A percentile compares a stretch with the other conserved stretches of the same genome.
These are phyloP conservation scores for Protodeltote pygarga DNA, from an alignment of 2,888 invertebrate genomes.

Conservation along the genomic window DNA sequence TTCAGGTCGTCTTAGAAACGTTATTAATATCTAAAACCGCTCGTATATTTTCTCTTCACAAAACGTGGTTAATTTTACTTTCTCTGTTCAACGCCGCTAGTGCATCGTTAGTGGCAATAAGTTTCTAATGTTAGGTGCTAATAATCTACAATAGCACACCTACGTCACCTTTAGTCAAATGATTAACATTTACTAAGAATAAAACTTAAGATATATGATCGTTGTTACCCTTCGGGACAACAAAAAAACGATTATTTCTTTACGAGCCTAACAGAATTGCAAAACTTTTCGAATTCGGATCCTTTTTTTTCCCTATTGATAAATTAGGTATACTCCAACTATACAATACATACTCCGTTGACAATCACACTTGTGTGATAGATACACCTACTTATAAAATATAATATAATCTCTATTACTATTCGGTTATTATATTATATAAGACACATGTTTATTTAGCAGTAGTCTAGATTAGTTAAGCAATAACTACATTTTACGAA, in stretches of 20 bases:
- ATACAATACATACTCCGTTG: too few species aligned
- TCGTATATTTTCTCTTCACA: slow-evolving; percentile 33
- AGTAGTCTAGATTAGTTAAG: too few species aligned
- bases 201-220: slow-evolving; percentile 11
- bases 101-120: slow-evolving; percentile 32
- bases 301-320: too few species aligned
- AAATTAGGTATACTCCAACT: too few species aligned
- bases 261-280: not conserved
- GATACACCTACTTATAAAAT: too few species aligned
- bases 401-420: too few species aligned
- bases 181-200: slow-evolving; percentile 26
- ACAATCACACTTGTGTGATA: too few species aligned
- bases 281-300: slow-evolving; percentile 10
- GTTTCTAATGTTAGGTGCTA: slow-evolving; percentile 43
- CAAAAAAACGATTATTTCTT: slow-evolving; percentile 7
- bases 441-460: too few species aligned
- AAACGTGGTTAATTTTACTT: slow-evolving; percentile 38
- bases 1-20: slow-evolving; percentile 6
- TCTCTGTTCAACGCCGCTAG: slow-evolving; percentile 29
- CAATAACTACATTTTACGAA: too few species aligned
- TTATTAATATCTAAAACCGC: slow-evolving; percentile 22
- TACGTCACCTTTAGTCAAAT: slow-evolving; percentile 9
- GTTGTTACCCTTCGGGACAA: slow-evolving; percentile 8
- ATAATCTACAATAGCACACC: slow-evolving; percentile 27
- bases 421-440: too few species aligned